Evolutionary conservation across 1,140 invertebrate species (phyloP), one percentile per base, ranked within the genome.

Genomic region (Goniozus legneri): DNA sequence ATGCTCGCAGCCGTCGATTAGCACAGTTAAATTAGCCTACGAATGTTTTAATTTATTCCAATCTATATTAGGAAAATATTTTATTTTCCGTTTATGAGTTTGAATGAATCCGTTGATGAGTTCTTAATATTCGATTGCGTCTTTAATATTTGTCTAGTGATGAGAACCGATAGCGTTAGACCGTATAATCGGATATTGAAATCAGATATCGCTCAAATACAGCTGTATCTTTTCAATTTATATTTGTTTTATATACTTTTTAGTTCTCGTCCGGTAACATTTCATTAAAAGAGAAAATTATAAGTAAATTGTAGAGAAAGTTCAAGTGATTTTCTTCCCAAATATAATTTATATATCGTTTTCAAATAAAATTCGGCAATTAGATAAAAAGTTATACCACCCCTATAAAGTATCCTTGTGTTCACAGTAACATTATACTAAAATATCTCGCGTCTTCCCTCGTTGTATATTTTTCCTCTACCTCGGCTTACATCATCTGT

Each of bases 191-290:
- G 54, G 49, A 58, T 44, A 41, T 47, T 47, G 62, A 64, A 59
- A 73, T 60, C 51, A 48, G 65, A 64, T 69, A 71, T 52, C 50
- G 37, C 48, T 60, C 61, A 71, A 74, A 74, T 62, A 73, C 71
- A 74, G 66, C 71, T 72, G 71, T 58, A 56, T 46, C 37, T 39
- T 52, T 31, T 41, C 33, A 33, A 38, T n/a, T n/a, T n/a, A n/a
- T 33, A 36, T 30, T 49, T 43, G 13, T 42, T 37, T 12, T 21
- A 20, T 1, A 33, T 2, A 15, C 10, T 16, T 39, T 22, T 21
- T 24, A 7, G 10, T 12, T 21, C 21, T 2, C 8, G 8, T 6
- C 6, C 24, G 24, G 8, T n/a, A 24, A 33, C 10, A 20, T 8
- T 3, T 32, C 7, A 10, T n/a, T 21, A 32, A 16, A 33, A 24